These are phyloP conservation scores for Bufo gargarizans DNA, from an alignment of 2,113 vertebrate genomes.

Conservation along the genomic window DNA sequence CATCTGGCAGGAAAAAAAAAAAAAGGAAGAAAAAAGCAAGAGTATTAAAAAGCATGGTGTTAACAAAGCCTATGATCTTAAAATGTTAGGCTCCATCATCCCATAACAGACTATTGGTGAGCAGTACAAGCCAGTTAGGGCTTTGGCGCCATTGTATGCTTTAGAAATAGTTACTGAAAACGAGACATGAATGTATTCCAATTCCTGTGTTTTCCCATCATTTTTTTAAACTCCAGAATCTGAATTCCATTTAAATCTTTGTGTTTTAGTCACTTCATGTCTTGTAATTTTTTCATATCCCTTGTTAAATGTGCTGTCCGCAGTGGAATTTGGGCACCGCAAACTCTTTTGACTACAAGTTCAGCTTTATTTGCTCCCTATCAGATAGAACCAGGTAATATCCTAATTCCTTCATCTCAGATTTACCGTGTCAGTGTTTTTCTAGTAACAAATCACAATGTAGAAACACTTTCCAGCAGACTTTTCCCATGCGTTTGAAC, in stretches of 20 bases:
- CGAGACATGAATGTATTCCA: neutral
- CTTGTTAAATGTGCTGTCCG: neutral
- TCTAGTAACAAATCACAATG: conserved; percentile 38
- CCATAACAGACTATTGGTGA: neutral
- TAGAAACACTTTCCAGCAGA: conserved; percentile 32
- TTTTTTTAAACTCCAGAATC: neutral
- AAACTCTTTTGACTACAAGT: conserved; percentile 22
- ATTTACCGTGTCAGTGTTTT: conserved; percentile 43
- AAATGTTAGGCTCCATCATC: neutral
- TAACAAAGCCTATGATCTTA: neutral
- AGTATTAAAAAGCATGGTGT: neutral
- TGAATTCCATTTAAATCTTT: conserved; percentile 7
- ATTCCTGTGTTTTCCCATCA: neutral
- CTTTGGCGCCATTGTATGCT: neutral
- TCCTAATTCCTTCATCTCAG: conserved; percentile 34
- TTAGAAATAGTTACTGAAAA: conserved; percentile 15
- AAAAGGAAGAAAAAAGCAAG: neutral
- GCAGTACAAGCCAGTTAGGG: neutral
- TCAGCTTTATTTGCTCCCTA: conserved; percentile 25
- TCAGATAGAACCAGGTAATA: conserved; percentile 41
- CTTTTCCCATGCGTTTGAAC: conserved; percentile 47
- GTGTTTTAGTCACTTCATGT: neutral
- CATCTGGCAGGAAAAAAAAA: too few species aligned
- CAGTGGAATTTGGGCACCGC: conserved; percentile 21
- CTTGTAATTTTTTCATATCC: conserved; percentile 11